Evolutionary conservation across 2,888 invertebrate genomes (phyloP).

Genomic region (Catocala fraxini): DNA sequence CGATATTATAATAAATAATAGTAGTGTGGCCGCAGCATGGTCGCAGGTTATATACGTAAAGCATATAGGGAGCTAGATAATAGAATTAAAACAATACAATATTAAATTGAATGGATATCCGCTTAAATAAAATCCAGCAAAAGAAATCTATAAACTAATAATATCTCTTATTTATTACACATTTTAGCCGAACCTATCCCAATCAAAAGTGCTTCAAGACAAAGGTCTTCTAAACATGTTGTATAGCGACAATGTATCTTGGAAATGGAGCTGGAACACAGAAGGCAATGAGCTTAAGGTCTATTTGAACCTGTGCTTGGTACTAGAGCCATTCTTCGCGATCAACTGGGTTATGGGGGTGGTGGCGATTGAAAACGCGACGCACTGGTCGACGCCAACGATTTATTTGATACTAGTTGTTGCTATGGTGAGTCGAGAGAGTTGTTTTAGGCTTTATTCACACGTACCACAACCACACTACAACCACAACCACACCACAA

Average conservation of each 20-base stretch:
- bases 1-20: too few species aligned
- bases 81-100: too few species aligned
- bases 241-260: conserved; percentile 82
- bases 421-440: conserved; percentile 82
- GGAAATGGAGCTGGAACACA: conserved; percentile 80
- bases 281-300: conserved; percentile 88
- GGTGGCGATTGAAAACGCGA: conserved; percentile 90
- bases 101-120: too few species aligned
- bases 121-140: too few species aligned
- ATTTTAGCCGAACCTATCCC: conserved; percentile 46
- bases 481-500: too few species aligned
- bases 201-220: conserved; percentile 66
- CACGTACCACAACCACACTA: too few species aligned
- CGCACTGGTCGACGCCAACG: conserved; percentile 88
- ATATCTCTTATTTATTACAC: not conserved
- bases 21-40: too few species aligned
- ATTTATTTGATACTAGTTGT: conserved; percentile 87
- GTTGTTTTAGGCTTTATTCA: too few species aligned
- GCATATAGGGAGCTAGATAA: too few species aligned
- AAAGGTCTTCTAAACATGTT: conserved; percentile 74
- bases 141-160: too few species aligned
- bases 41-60: too few species aligned
- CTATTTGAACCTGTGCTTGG: conserved; percentile 88
- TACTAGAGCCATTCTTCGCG: conserved; percentile 91
- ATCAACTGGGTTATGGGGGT: conserved; percentile 93